Evolutionary conservation across 2,888 invertebrate species (phyloP).

Genomic region (Branchipolynoe longqiensis): DNA sequence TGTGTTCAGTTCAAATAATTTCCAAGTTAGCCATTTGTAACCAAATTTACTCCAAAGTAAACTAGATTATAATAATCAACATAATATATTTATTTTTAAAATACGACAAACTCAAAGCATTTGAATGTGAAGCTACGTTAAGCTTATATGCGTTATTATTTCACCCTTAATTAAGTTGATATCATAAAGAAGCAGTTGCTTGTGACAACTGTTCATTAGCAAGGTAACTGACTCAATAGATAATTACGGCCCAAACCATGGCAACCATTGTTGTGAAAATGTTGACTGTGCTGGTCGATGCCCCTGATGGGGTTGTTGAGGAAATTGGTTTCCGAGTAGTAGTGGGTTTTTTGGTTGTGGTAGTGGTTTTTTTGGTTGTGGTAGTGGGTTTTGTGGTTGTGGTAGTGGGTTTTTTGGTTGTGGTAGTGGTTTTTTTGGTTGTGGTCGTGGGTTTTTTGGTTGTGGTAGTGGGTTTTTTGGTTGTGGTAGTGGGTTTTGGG

Average conservation of each 20-base stretch:
- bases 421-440: not conserved
- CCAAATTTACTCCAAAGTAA: too few species aligned
- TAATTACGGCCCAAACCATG: conserved; percentile 15
- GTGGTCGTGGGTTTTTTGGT: conserved; percentile 1
- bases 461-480: not conserved
- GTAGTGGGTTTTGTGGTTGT: not conserved
- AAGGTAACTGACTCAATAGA: too few species aligned
- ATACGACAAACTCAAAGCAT: too few species aligned
- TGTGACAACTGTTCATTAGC: too few species aligned
- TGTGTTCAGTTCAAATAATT: too few species aligned
- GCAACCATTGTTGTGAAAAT: not conserved
- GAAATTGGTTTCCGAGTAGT: not conserved
- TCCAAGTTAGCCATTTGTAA: too few species aligned
- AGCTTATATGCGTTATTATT: too few species aligned
- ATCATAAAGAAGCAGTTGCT: too few species aligned
- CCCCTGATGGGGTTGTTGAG: not conserved
- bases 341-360: not conserved
- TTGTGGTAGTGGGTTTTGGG: not conserved
- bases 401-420: not conserved
- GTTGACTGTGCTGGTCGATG: not conserved
- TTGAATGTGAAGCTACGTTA: too few species aligned
- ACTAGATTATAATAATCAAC: too few species aligned
- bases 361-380: conserved; percentile 13
- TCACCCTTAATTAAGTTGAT: too few species aligned
- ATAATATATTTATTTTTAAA: too few species aligned